Conservation (phyloP, 2,797 vertebrate species). For the Brachyalestes nurse region DNA sequence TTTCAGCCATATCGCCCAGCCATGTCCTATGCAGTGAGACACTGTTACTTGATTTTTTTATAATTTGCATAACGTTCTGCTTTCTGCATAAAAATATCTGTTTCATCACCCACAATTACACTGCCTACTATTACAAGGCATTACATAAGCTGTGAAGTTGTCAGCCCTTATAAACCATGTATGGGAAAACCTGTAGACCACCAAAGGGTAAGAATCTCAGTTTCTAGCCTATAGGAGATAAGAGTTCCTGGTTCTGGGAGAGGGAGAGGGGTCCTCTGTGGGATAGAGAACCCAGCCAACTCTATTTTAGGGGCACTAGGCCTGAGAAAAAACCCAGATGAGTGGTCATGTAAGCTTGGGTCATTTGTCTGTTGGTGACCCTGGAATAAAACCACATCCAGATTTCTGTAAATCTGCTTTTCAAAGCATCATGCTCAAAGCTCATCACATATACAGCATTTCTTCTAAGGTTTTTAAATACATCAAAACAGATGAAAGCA, state of each 20-base stretch:
- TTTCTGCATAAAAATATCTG: background rate
- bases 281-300: slow-evolving; percentile 52
- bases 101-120: background rate
- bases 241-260: slow-evolving; percentile 65
- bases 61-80: too few relatives aligned
- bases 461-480: background rate
- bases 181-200: slow-evolving; percentile 25
- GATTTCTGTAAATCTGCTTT: background rate
- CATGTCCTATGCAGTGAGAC: too few relatives aligned
- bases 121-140: background rate
- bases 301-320: slow-evolving; percentile 75
- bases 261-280: slow-evolving; percentile 25
- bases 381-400: slow-evolving; percentile 62
- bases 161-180: slow-evolving; percentile 8
- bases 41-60: too few relatives aligned
- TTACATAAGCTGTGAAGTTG: background rate
- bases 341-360: slow-evolving; percentile 57
- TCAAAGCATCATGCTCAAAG: background rate
- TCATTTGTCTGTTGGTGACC: slow-evolving; percentile 59
- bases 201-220: background rate
- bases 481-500: background rate
- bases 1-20: too few relatives aligned
- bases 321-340: slow-evolving; percentile 76
- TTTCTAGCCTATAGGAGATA: slow-evolving; percentile 46
- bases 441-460: background rate